Evolutionary conservation across 2,888 invertebrate genomes (phyloP).

Genomic region (Malachius bipustulatus): DNA sequence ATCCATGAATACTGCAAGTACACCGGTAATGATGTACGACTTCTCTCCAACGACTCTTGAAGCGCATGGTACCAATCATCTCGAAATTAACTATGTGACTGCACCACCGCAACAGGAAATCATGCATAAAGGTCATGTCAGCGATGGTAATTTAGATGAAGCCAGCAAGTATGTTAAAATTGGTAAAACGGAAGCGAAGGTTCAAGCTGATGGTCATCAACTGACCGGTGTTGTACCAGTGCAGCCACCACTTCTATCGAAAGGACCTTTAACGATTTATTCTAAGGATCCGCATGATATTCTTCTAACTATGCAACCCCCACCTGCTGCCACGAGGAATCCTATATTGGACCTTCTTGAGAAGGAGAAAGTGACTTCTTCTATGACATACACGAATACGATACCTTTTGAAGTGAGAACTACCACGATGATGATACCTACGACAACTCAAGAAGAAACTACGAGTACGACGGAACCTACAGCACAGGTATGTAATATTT

Average conservation of each 20-base stretch:
- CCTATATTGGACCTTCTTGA: no score
- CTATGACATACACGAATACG: no score
- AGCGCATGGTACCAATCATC: constrained; percentile 25
- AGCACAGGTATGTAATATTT: no score
- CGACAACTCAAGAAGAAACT: no score
- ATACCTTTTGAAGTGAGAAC: no score
- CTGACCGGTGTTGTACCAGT: constrained; percentile 9
- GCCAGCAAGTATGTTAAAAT: constrained; percentile 37
- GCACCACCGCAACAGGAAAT: constrained; percentile 25
- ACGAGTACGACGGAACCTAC: no score
- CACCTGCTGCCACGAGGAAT: constrained; percentile 35
- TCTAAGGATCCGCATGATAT: no score
- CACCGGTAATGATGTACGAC: constrained; percentile 23
- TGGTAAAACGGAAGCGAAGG: constrained; percentile 36
- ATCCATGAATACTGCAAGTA: constrained; percentile 20
- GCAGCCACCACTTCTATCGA: constrained; percentile 6
- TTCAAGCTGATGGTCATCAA: no score
- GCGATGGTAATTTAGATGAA: constrained; percentile 34
- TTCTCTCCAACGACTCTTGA: constrained; percentile 20
- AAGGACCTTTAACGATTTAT: constrained; percentile 8
- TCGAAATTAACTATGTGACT: constrained; percentile 26
- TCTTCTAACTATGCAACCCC: constrained; percentile 54
- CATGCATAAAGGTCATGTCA: constrained; percentile 36
- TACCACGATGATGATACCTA: no score
- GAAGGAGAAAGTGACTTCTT: no score